Evolutionary conservation across 2,888 invertebrate species (phyloP), one percentile per base, ranked within the genome.

Genomic region (Catocala nupta): DNA sequence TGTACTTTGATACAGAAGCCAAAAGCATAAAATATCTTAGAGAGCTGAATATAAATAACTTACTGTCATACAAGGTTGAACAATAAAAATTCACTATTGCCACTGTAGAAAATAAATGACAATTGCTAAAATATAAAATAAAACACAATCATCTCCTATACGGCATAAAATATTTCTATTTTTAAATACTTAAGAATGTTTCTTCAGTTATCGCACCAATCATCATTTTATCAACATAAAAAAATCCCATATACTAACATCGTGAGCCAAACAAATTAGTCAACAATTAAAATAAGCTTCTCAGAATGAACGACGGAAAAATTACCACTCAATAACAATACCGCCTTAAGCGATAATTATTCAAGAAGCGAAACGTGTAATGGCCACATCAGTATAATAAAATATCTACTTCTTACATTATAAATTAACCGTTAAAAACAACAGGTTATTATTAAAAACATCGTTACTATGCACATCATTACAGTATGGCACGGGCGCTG

Each of bases 401-500:
- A 75, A 75, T 71, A 70, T 66, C 64, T 74, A 75, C 77, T 55
- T 58, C 55, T 70, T 72, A 70, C 65, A 70, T 63, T 77, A 68
- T 75, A 76, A 70, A 72, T 72, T 70, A 77, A 81, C 81, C 71
- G 78, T 81, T 78, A 81, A 80, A 81, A 82, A 83, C 81, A 85
- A 80, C 85, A 86, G 83, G 83, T 85, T 85, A 76, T 81, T 83
- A 81, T 77, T 81, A 80, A 78, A 79, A 77, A 78, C 61, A 83
- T 82, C 75, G 73, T 70, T 77, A 80, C 68, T 78, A 66, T 75
- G 65, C 63, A 48, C 73, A 47, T 70, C 68, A 65, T 72, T 66
- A 73, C 75, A 78, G 87, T 92, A 93, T 76, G 76, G 88, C 91
- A 91, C 93, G 82, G 69, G 78, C 67, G 47, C 16, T 59, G 75